Evolutionary conservation across 1,140 invertebrate species (phyloP).

Genomic region (Drosophila littoralis): DNA sequence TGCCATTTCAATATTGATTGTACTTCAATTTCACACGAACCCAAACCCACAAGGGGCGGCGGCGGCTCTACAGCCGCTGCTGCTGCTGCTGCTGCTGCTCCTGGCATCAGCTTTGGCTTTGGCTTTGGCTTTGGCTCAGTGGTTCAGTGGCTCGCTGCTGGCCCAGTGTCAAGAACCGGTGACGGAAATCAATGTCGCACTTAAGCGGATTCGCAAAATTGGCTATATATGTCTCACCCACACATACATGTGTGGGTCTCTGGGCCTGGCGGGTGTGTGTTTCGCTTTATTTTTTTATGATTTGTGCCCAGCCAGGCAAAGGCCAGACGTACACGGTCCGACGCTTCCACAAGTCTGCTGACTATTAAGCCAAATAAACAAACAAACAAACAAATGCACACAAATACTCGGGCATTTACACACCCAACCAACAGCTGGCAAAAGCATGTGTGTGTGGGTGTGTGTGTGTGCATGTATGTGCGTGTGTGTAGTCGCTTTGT

Average conservation of each 20-base stretch:
- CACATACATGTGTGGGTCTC: neutral
- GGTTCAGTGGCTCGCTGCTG: conserved; percentile 21
- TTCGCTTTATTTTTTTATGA: conserved; percentile 9
- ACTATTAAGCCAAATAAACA: conserved; percentile 79
- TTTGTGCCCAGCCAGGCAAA: conserved; percentile 31
- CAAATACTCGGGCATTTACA: conserved; percentile 16
- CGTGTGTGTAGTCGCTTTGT: conserved; percentile 27
- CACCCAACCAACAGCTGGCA: conserved; percentile 53
- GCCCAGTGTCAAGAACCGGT: conserved; percentile 69
- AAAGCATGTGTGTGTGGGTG: conserved; percentile 9
- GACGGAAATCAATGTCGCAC: conserved; percentile 81
- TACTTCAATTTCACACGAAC: conserved; percentile 37
- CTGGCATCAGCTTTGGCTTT: neutral
- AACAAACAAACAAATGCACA: conserved; percentile 53
- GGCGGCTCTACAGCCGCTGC: neutral
- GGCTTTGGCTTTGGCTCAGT: neutral
- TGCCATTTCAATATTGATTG: conserved; percentile 52
- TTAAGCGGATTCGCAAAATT: conserved; percentile 81
- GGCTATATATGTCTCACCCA: conserved; percentile 75
- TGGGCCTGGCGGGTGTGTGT: neutral
- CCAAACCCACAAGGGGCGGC: neutral
- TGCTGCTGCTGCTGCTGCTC: neutral
- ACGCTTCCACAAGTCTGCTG: conserved; percentile 32
- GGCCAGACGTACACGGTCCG: conserved; percentile 41
- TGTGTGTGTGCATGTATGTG: conserved; percentile 3